Conservation (phyloP, 2,113 vertebrate genomes). For the Archocentrus centrarchus region DNA sequence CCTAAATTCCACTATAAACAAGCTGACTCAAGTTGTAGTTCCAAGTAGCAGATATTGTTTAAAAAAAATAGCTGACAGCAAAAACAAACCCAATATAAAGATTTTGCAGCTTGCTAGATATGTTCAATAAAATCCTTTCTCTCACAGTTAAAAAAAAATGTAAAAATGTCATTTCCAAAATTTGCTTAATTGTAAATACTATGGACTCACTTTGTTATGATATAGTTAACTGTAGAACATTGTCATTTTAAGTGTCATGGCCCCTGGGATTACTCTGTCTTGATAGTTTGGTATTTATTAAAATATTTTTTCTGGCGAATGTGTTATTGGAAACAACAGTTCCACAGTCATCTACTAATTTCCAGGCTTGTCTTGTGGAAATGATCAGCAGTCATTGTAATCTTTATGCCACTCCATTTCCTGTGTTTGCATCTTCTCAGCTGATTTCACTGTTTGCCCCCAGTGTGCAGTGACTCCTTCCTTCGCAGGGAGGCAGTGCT, state of each 20-base stretch:
- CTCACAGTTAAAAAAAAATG: neutral
- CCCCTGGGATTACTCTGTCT: neutral
- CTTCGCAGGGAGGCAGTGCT: conserved; percentile 80
- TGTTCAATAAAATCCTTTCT: neutral
- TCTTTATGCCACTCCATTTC: neutral
- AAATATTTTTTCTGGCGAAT: neutral
- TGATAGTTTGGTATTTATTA: neutral
- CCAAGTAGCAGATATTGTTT: neutral
- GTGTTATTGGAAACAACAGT: neutral
- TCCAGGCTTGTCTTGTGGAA: neutral
- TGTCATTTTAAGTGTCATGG: neutral
- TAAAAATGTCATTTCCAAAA: neutral
- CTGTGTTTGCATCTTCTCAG: conserved; percentile 2
- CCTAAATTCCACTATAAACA: neutral
- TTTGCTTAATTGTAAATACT: neutral
- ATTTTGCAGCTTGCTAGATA: neutral
- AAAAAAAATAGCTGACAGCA: neutral
- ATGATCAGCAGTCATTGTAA: neutral
- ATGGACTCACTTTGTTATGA: fast-evolving
- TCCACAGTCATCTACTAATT: neutral
- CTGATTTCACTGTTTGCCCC: conserved; percentile 9
- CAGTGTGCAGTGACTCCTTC: conserved; percentile 66
- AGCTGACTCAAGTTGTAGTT: neutral
- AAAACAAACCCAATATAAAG: neutral
- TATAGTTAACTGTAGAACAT: neutral